These are phyloP conservation scores for Cydia splendana DNA, from an alignment of 1,140 invertebrate species.

Conservation along the genomic window DNA sequence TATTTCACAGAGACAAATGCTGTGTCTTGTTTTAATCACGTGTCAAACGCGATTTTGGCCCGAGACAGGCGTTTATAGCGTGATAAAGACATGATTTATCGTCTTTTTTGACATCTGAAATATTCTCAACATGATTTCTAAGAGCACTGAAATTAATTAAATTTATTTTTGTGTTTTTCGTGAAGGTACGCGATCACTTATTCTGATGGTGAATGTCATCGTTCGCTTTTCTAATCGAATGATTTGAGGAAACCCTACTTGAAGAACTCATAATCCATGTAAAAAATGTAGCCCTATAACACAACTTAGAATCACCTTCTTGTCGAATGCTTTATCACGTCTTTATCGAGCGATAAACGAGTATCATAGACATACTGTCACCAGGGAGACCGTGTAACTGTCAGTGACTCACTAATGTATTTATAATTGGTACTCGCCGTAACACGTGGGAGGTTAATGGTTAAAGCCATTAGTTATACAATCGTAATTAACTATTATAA, in stretches of 20 bases:
- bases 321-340: neutral
- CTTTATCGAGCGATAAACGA: neutral
- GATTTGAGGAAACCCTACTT: too few species aligned
- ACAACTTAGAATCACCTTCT: neutral
- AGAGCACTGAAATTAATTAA: neutral
- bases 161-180: too few species aligned
- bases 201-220: too few species aligned
- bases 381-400: neutral
- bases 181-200: too few species aligned
- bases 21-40: neutral
- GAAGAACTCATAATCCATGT: too few species aligned
- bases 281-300: neutral
- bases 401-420: neutral
- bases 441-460: constrained; percentile 2
- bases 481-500: constrained; percentile 3
- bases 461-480: neutral
- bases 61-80: neutral
- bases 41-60: neutral
- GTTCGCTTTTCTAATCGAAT: too few species aligned
- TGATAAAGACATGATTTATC: neutral
- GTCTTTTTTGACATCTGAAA: neutral
- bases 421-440: neutral
- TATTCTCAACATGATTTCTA: neutral
- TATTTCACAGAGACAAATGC: neutral
- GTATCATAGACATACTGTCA: neutral